Conservation (phyloP, 2,888 invertebrate species). For the Aphidoletes aphidimyza region DNA sequence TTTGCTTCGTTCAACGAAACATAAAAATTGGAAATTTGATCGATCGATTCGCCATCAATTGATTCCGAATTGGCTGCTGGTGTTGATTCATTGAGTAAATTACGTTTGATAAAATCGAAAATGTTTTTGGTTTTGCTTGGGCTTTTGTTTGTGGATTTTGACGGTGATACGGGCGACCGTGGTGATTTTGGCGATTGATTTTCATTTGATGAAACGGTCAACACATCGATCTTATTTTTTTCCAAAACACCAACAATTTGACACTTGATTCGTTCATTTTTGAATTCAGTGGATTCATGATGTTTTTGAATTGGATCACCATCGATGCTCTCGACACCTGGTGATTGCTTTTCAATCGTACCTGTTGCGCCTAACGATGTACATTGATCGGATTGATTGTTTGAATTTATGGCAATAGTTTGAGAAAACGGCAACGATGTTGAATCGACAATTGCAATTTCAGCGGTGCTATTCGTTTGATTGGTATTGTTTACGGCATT, state of each 20-base stretch:
- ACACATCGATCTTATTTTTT: slow-evolving; percentile 54
- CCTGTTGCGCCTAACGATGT: not conserved
- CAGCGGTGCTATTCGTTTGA: not conserved
- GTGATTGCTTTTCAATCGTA: not conserved
- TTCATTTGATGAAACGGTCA: not conserved
- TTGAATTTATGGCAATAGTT: not conserved
- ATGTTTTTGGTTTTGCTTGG: slow-evolving; percentile 64
- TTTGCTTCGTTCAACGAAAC: slow-evolving; percentile 59
- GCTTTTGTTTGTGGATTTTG: slow-evolving; percentile 60
- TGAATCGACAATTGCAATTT: not conserved
- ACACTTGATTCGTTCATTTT: slow-evolving; percentile 55
- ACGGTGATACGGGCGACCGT: slow-evolving; percentile 55
- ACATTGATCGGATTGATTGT: slow-evolving; percentile 16
- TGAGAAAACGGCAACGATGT: not conserved
- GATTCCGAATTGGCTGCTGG: slow-evolving; percentile 55
- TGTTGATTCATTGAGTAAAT: slow-evolving; percentile 62
- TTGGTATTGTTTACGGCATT: not conserved
- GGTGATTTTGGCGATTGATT: slow-evolving; percentile 19
- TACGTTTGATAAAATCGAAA: slow-evolving; percentile 66
- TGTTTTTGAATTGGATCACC: not conserved
- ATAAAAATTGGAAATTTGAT: slow-evolving; percentile 65
- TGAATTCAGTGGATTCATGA: slow-evolving; percentile 43
- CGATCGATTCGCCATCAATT: slow-evolving; percentile 58
- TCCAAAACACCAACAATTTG: slow-evolving; percentile 56
- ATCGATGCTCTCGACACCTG: not conserved